Evolutionary conservation across 2,888 invertebrate genomes (phyloP).

Genomic region (Amiota mariae): DNA sequence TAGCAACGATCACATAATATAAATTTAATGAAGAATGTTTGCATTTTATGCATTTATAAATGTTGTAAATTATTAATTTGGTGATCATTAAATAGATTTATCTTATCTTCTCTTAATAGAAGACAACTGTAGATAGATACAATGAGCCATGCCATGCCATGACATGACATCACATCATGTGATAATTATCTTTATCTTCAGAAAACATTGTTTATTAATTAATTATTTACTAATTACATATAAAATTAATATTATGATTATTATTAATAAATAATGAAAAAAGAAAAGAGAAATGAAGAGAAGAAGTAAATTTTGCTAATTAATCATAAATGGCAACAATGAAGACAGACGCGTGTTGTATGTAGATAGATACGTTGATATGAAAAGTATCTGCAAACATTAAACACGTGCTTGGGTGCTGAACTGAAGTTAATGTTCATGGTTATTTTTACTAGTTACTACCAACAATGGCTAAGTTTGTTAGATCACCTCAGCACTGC

Average conservation of each 20-base stretch:
- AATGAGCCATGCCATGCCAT: no score
- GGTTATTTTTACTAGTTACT: background rate
- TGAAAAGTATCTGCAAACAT: background rate
- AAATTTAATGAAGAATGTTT: no score
- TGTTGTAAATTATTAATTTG: no score
- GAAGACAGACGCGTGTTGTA: background rate
- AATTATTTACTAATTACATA: constrained; percentile 7
- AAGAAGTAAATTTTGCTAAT: constrained; percentile 1
- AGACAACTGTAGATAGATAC: background rate
- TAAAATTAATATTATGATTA: background rate
- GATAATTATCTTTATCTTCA: background rate
- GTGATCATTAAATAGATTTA: no score
- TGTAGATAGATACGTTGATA: background rate
- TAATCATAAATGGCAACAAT: background rate
- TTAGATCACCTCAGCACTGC: no score
- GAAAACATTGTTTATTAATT: background rate
- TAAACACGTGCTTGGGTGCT: background rate
- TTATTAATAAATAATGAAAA: background rate
- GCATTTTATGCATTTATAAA: no score
- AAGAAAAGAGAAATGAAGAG: background rate
- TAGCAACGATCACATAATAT: no score
- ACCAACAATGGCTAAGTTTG: no score
- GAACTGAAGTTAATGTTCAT: background rate
- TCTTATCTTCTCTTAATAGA: no score
- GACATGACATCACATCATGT: background rate